Percentiles rank a stretch among this genome's conserved stretches.
Conservation (phyloP, 37 sponge, comb jelly and placozoan genomes). For the Beroe ovata region DNA sequence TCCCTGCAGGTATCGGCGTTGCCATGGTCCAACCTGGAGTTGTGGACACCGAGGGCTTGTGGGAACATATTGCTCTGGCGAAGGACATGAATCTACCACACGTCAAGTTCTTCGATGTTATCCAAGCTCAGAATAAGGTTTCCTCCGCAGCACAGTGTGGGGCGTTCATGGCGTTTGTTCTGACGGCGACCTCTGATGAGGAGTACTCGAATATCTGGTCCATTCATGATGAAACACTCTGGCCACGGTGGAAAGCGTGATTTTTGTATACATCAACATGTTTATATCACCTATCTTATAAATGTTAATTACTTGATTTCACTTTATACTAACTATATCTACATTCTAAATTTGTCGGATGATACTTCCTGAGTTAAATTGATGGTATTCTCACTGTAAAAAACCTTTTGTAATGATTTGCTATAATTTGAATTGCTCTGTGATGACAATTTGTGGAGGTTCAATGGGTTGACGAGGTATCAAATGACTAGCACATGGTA, state of each 20-base stretch:
- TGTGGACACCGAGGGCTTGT: slow-evolving; percentile 23
- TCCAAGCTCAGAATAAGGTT: background rate
- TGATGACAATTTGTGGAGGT: too few relatives aligned
- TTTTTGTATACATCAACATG: background rate
- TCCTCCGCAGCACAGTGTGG: background rate
- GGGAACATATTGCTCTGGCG: background rate
- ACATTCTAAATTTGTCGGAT: too few relatives aligned
- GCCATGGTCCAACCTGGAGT: background rate
- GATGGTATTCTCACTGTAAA: too few relatives aligned
- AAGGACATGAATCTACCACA: background rate
- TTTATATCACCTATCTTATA: background rate
- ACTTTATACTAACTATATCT: too few relatives aligned
- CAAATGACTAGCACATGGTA: too few relatives aligned
- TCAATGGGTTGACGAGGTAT: too few relatives aligned
- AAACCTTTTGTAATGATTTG: too few relatives aligned
- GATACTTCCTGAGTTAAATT: too few relatives aligned
- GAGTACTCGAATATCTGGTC: slow-evolving; percentile 11
- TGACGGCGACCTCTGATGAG: background rate
- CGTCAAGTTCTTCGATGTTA: background rate
- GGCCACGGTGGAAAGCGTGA: background rate
- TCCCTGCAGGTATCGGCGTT: background rate
- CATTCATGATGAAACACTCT: background rate
- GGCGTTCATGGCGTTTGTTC: background rate
- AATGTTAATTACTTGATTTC: too few relatives aligned
- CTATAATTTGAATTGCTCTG: too few relatives aligned